A percentile compares a stretch with the other conserved stretches of the same genome.
These are phyloP conservation scores for Melipona beecheii DNA, from an alignment of 2,888 invertebrate genomes.

Conservation along the genomic window DNA sequence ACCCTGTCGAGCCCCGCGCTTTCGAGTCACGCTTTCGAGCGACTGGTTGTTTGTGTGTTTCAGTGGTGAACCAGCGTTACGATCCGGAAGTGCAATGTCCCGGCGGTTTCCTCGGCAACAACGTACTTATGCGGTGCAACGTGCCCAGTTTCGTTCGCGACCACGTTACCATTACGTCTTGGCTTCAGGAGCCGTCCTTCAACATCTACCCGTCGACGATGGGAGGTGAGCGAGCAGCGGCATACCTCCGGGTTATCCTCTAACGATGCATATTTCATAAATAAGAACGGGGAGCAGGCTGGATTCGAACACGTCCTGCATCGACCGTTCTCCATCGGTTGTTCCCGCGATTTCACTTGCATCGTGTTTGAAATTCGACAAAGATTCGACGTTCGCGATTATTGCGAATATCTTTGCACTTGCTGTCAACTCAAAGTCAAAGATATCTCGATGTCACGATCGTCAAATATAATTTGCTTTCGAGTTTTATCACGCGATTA, in stretches of 20 bases:
- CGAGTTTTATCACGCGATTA: neutral
- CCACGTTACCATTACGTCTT: constrained; percentile 86
- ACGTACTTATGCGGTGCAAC: constrained; percentile 86
- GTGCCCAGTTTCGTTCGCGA: constrained; percentile 86
- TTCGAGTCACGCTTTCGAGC: constrained; percentile 39
- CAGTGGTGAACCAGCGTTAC: constrained; percentile 86
- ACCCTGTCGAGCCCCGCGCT: constrained; percentile 20
- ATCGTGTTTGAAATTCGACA: constrained; percentile 1
- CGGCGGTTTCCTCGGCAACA: constrained; percentile 86
- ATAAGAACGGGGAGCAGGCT: constrained; percentile 20
- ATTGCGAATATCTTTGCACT: too few species aligned
- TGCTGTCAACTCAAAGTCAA: neutral
- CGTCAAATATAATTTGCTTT: neutral
- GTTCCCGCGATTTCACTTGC: neutral
- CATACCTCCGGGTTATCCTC: constrained; percentile 50
- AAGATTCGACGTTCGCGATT: neutral
- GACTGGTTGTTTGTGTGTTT: constrained; percentile 69
- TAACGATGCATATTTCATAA: constrained; percentile 60
- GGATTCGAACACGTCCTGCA: neutral
- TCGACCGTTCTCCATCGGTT: neutral
- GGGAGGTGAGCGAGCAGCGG: constrained; percentile 84
- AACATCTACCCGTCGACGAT: constrained; percentile 86
- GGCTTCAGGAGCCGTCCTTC: constrained; percentile 86
- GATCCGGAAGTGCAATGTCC: constrained; percentile 87
- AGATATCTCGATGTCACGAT: neutral